Evolutionary conservation across 2,888 invertebrate genomes (phyloP).

Genomic region (Acleris literana): DNA sequence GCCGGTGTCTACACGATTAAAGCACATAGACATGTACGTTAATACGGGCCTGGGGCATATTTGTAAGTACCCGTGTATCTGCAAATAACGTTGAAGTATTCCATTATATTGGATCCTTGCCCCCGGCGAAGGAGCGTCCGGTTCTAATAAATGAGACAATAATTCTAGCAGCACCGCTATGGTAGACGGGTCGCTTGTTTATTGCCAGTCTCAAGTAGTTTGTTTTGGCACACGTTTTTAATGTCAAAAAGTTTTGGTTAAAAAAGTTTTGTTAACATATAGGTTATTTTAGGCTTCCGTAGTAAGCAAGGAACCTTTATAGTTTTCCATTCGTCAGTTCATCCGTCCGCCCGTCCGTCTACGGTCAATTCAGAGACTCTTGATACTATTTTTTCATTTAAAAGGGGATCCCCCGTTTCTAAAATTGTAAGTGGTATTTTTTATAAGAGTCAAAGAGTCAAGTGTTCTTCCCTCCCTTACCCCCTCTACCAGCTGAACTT

Average conservation of each 20-base stretch:
- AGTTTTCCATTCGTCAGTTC: no score
- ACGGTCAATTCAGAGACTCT: no score
- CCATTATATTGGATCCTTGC: conserved; percentile 82
- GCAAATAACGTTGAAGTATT: conserved; percentile 82
- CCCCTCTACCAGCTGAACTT: no score
- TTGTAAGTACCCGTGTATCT: conserved; percentile 75
- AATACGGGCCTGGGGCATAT: conserved; percentile 71
- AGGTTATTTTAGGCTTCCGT: no score
- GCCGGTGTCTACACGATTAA: conserved; percentile 67
- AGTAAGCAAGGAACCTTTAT: no score
- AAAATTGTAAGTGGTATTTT: no score
- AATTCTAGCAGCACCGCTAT: conserved; percentile 38
- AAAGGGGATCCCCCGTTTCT: no score
- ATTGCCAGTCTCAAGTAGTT: conserved; percentile 16
- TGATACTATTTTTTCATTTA: no score
- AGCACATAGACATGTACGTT: conserved; percentile 58
- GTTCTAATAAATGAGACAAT: conserved; percentile 80
- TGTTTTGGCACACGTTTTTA: conserved; percentile 18
- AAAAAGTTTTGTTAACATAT: no score
- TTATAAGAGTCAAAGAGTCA: no score
- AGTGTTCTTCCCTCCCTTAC: no score
- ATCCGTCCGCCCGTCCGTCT: no score
- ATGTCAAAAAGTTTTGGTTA: conserved; percentile 11
- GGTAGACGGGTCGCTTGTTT: conserved; percentile 26
- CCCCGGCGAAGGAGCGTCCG: conserved; percentile 71